Evolutionary conservation across 1,140 invertebrate genomes (phyloP).

Genomic region (Bombus pascuorum): DNA sequence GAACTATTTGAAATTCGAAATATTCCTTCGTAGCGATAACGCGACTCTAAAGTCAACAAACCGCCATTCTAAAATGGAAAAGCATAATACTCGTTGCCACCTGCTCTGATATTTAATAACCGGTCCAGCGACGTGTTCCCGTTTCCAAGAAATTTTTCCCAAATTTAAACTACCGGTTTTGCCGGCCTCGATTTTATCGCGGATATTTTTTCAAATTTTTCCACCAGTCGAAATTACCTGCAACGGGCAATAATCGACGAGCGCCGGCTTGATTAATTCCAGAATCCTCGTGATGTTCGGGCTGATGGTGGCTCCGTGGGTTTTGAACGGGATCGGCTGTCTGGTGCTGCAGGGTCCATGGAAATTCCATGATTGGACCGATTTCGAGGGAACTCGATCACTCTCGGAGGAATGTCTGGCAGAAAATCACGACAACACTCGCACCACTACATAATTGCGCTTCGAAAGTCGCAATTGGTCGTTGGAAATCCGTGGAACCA

Average conservation of each 20-base stretch:
- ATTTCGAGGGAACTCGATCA: slow-evolving; percentile 18
- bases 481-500: background rate
- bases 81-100: background rate
- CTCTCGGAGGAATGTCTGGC: slow-evolving; percentile 34
- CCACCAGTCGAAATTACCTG: slow-evolving; percentile 70
- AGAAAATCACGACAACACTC: slow-evolving; percentile 10
- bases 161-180: background rate
- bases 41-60: no score
- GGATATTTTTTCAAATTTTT: no score
- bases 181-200: background rate
- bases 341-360: slow-evolving; percentile 77
- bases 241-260: slow-evolving; percentile 71
- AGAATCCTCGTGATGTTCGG: slow-evolving; percentile 68
- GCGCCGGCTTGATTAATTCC: slow-evolving; percentile 69
- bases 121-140: background rate
- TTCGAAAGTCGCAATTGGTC: background rate
- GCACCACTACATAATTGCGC: slow-evolving; percentile 34
- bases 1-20: no score
- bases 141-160: background rate
- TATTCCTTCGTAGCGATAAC: no score
- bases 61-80: background rate
- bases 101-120: slow-evolving; percentile 10
- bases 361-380: slow-evolving; percentile 73
- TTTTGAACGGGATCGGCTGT: slow-evolving; percentile 64
- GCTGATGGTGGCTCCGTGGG: slow-evolving; percentile 56